These are phyloP conservation scores for Ciconia maguari DNA, from an alignment of 2,113 vertebrate genomes.

Conservation along the genomic window DNA sequence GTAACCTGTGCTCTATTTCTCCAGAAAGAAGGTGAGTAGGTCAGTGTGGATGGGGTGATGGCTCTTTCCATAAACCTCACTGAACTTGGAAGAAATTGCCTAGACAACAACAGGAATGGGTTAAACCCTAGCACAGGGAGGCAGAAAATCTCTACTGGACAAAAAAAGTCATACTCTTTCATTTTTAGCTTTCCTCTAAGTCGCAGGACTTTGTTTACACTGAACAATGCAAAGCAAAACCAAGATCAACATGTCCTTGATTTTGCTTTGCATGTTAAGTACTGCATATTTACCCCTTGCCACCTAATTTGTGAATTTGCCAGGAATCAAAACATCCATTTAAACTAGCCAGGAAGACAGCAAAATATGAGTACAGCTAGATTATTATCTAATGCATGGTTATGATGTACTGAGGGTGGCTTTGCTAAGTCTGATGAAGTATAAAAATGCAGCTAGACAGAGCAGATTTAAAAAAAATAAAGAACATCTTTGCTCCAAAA, in stretches of 20 bases:
- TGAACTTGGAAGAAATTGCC: not conserved
- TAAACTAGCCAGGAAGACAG: not conserved
- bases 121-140: not conserved
- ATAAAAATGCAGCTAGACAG: not conserved
- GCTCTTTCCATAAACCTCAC: not conserved
- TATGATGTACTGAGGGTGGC: not conserved
- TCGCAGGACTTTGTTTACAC: not conserved
- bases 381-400: not conserved
- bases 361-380: not conserved
- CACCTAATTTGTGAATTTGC: slow-evolving; percentile 49
- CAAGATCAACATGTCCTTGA: slow-evolving; percentile 37
- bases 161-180: not conserved
- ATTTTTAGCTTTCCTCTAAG: slow-evolving; percentile 31
- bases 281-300: slow-evolving; percentile 12
- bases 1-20: not conserved
- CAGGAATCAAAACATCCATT: slow-evolving; percentile 22
- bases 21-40: not conserved
- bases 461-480: not conserved
- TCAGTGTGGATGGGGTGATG: not conserved
- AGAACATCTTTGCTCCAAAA: not conserved
- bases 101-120: not conserved
- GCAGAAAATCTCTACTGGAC: not conserved
- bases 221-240: slow-evolving; percentile 20
- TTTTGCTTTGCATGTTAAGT: slow-evolving; percentile 37
- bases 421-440: not conserved